These are phyloP conservation scores for Harpagifer antarcticus DNA, from an alignment of 2,797 vertebrate genomes.

Conservation along the genomic window DNA sequence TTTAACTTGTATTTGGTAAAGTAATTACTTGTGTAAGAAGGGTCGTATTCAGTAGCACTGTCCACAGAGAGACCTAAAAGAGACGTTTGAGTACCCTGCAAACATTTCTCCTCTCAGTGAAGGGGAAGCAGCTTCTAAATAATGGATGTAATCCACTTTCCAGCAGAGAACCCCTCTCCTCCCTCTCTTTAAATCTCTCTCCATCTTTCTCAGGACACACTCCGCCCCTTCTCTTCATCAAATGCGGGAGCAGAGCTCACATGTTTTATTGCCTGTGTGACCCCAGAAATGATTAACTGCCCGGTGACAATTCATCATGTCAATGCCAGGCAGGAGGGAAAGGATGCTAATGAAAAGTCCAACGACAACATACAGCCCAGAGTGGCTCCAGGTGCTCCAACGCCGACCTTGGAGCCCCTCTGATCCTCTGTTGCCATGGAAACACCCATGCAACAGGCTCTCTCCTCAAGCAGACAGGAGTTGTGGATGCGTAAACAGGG, in stretches of 20 bases:
- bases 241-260: constrained; percentile 41
- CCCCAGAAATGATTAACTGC: constrained; percentile 71
- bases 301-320: constrained; percentile 71
- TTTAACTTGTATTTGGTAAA: background rate
- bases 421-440: constrained; percentile 88
- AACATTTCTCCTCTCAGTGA: constrained; percentile 40
- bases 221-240: constrained; percentile 60
- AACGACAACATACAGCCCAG: constrained; percentile 42
- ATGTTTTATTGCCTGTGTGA: constrained; percentile 63
- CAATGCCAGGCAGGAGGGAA: constrained; percentile 40
- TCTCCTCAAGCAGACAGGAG: constrained; percentile 68
- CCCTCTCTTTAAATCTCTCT: constrained; percentile 66
- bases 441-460: constrained; percentile 84
- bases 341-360: constrained; percentile 68
- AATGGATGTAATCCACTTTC: constrained; percentile 78
- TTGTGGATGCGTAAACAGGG: constrained; percentile 43
- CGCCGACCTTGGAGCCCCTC: constrained; percentile 88
- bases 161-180: constrained; percentile 56
- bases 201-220: constrained; percentile 57
- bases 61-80: constrained; percentile 14
- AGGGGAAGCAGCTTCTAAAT: constrained; percentile 67
- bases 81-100: constrained; percentile 48
- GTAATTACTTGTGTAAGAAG: background rate
- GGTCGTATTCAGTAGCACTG: background rate
- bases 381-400: constrained; percentile 52